Conservation (phyloP, 2,888 invertebrate species). For the Drosophila picticornis region DNA sequence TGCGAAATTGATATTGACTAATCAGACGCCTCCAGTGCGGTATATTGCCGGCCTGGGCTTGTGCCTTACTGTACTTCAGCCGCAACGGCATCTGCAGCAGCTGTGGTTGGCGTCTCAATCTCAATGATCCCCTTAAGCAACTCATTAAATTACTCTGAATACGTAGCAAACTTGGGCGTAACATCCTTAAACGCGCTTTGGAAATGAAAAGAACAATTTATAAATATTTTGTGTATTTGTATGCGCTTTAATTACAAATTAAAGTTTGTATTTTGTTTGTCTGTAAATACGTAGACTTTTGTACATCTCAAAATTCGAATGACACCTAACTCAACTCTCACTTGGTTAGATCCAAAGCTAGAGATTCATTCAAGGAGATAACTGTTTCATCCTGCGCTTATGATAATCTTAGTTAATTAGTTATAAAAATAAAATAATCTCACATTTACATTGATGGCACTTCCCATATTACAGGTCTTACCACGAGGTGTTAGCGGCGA, state of each 20-base stretch:
- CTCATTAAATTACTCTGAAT: slow-evolving; percentile 17
- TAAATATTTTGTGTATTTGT: slow-evolving; percentile 19
- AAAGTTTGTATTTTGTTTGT: slow-evolving; percentile 22
- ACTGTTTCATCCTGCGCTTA: no score
- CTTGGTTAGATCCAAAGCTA: slow-evolving; percentile 8
- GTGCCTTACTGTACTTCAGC: not conserved
- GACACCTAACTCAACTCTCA: slow-evolving; percentile 26
- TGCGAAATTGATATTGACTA: slow-evolving; percentile 76
- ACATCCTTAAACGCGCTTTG: slow-evolving; percentile 49
- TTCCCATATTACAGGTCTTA: slow-evolving; percentile 86
- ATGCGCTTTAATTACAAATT: slow-evolving; percentile 6
- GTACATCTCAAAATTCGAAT: slow-evolving; percentile 4
- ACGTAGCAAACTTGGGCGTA: slow-evolving; percentile 61
- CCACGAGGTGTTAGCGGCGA: slow-evolving; percentile 97
- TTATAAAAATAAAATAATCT: not conserved
- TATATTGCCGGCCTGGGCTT: not conserved
- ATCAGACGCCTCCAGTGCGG: slow-evolving; percentile 40
- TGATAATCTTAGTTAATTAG: not conserved
- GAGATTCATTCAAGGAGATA: not conserved
- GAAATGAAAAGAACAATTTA: slow-evolving; percentile 1
- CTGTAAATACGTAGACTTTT: slow-evolving; percentile 16
- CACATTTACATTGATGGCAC: not conserved
- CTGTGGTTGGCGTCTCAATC: slow-evolving; percentile 1
- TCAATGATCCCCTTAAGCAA: slow-evolving; percentile 3
- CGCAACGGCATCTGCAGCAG: not conserved